Base-by-base conservation (phyloP, 2,888 invertebrate genomes). In the Chloromyia formosa region DNA sequence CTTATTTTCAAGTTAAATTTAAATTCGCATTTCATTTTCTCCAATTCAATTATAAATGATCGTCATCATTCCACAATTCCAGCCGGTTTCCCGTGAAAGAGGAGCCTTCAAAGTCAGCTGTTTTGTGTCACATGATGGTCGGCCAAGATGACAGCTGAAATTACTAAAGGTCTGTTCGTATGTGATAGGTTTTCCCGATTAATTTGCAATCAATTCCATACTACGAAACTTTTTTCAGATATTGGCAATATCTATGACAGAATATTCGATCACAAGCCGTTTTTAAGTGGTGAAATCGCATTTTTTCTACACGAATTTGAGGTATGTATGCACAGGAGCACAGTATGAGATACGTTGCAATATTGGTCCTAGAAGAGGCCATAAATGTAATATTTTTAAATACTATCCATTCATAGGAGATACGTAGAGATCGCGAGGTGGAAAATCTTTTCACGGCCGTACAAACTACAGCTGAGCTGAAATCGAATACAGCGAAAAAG, bases 291-390 rank as follows among this genome's bases (percentile, higher is more conserved):
- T 74, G 96, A 96, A 89, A 92, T 95, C 78, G 92, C 91, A 79
- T 92, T 90, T 84, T 92, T 94, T 86, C 84, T 95, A 4, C 91
- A 91, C 79, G 94, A 95, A 84, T 95, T 95, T 86, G 95, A 96
- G 90, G 94, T 94, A 87, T 84, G 35, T 62, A 3, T n/a, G n/a
- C n/a, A n/a, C n/a, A n/a, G n/a, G 23, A 80, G 45, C 53, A 18
- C 9, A 18, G 16, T 56, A 12, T 9, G 7, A 56, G 16, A n/a
- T n/a, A n/a, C n/a, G n/a, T n/a, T n/a, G n/a, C n/a, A n/a, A n/a
- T n/a, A n/a, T n/a, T n/a, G n/a, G n/a, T n/a, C n/a, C n/a, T n/a
- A n/a, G n/a, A n/a, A n/a, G n/a, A n/a, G n/a, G n/a, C n/a, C n/a
- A n/a, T 54, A 54, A n/a, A n/a, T 35, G 27, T 35, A 35, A 45